These are phyloP conservation scores for Sphyrna mokarran DNA, from an alignment of 2,113 vertebrate genomes.

Conservation along the genomic window DNA sequence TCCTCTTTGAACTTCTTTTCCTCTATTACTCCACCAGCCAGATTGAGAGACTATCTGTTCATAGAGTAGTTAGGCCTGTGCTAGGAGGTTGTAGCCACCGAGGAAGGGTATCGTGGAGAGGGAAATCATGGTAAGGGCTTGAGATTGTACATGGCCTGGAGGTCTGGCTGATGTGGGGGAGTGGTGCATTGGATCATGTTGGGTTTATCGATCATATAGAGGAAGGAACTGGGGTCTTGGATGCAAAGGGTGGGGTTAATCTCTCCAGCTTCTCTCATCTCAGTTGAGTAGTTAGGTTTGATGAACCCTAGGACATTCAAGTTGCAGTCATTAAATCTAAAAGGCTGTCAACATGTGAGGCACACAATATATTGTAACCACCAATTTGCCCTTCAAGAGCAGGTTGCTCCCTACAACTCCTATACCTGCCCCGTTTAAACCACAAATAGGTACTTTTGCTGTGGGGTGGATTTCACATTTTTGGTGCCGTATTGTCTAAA, in stretches of 20 bases:
- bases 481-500: not conserved
- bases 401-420: not conserved
- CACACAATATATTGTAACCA: not conserved
- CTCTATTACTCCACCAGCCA: not conserved
- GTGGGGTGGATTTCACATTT: not conserved
- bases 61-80: not conserved
- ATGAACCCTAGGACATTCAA: not conserved
- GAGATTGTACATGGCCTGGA: not conserved
- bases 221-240: not conserved
- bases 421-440: not conserved
- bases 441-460: not conserved
- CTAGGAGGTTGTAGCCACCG: not conserved
- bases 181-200: not conserved
- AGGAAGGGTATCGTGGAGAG: not conserved
- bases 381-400: too few relatives aligned
- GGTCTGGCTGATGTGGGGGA: not conserved
- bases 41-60: not conserved
- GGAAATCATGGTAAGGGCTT: not conserved
- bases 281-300: not conserved
- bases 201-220: not conserved
- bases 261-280: not conserved
- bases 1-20: not conserved
- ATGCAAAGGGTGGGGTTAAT: not conserved
- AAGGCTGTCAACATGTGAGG: not conserved
- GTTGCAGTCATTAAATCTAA: not conserved